Evolutionary conservation across 1,140 invertebrate genomes (phyloP), one percentile per base, ranked within the genome.

Genomic region (Megathymus violae): DNA sequence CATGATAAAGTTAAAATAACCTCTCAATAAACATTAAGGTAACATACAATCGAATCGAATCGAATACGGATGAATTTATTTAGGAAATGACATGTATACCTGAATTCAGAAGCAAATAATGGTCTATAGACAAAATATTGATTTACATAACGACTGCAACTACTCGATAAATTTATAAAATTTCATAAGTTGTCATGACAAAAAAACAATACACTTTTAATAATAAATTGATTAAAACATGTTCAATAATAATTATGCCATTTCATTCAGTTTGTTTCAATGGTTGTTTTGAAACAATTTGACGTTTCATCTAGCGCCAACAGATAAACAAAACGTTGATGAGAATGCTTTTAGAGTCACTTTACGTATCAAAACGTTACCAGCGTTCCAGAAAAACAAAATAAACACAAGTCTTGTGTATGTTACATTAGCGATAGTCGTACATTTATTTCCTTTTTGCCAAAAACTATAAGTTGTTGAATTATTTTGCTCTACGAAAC

Each of bases 301-400:
- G 27, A 9, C 27, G 27, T 31, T 31, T 31, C 27, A 31, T 31
- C 27, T 9, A 9, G 7, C 19, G 19, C 19, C 19, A 4, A 31
- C n/a, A n/a, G n/a, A 4, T 4, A 31, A 31, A 31, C 13, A 51
- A 16, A 14, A 40, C 16, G 17, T 4, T 13, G 17, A 40, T 40
- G 50, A 38, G 50, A 31, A 40, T 52, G 34, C 6, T 11, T 52
- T 19, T 40, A 40, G 17, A 52, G 11, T 50, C 17, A 22, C 16
- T 52, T 52, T 52, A 52, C n/a, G 34, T 38, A 19, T 52, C 34
- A 52, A 52, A 52, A 27, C 50, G 19, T 52, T 40, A 19, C 36
- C 9, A 16, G 31, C 27, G 10, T 51, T 15, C 36, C 15, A 17
- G n/a, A 38, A 52, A 52, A 52, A 17, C 11, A 40, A 52, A 52